Base-by-base conservation (phyloP, 2,797 vertebrate species). In the Vespertilio murinus region DNA sequence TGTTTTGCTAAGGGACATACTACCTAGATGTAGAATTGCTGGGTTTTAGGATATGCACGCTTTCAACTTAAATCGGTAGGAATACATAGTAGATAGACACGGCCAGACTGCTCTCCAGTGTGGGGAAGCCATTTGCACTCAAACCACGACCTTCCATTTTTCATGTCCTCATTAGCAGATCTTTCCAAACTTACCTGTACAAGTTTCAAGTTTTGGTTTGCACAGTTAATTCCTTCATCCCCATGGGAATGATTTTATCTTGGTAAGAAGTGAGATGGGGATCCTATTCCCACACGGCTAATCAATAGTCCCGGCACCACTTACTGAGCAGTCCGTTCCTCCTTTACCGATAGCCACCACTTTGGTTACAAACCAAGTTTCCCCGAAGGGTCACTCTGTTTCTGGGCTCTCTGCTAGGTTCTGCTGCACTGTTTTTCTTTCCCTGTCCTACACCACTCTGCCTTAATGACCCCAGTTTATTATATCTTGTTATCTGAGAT, bases 121-220 rank as follows among this genome's bases (percentile, higher is more conserved):
- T 28, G 12, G 20, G 45, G 7, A 22, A 86, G 40, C 6, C 54
- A 77, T 8, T 71, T 77, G n/a, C n/a, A 35, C 52, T 88, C 28
- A 81, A 84, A 84, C 33, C 25, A 30, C 40, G 22, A 65, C 30
- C 3, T 8, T 82, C 25, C 54, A 54, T 52, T 42, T 93, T 54
- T 82, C 49, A 25, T 89, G 25, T 30, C 12, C 30, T 89, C 10
- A 65, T 77, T 77, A 81, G 59, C 35, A 88, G 6, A 70, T 42
- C 38, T 54, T 86, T 82, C 40, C 61, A 20, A 82, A 70, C 77
- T 79, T 35, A 52, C 12, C 59, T 81, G 75, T 70, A n/a, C 16
- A 81, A 30, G 10, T 78, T 13, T 64, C n/a, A 82, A 86, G 75
- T 86, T 93, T 73, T 54, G 18, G 40, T 84, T 65, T 94, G 74